These are phyloP conservation scores for Phyllotreta cruciferae DNA, from an alignment of 2,888 invertebrate genomes.

Conservation along the genomic window DNA sequence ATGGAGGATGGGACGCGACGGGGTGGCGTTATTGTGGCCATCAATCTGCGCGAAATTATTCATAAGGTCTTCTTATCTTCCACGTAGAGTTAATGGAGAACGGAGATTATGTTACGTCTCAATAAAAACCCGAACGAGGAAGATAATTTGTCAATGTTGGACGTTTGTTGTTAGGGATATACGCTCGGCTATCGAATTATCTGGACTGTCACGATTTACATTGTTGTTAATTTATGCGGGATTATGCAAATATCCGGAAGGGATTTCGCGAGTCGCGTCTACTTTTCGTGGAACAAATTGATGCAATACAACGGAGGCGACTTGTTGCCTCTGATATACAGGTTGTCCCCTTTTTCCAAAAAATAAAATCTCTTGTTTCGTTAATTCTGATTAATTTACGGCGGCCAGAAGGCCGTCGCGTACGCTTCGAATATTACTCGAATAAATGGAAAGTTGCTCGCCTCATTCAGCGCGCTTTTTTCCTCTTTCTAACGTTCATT, in stretches of 20 bases:
- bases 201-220: conserved; percentile 21
- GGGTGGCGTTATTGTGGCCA: conserved; percentile 54
- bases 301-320: not conserved
- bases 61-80: conserved; percentile 49
- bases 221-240: conserved; percentile 27
- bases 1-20: conserved; percentile 50
- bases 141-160: conserved; percentile 44
- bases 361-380: no score
- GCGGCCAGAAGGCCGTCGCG: conserved; percentile 5
- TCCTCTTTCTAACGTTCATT: conserved; percentile 15
- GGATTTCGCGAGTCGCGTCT: not conserved
- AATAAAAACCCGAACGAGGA: conserved; percentile 41
- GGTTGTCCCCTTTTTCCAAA: no score
- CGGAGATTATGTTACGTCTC: conserved; percentile 43
- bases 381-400: no score
- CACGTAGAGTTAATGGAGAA: conserved; percentile 37
- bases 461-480: conserved; percentile 6
- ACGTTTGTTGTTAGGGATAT: conserved; percentile 16
- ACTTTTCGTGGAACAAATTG: not conserved
- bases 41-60: conserved; percentile 58
- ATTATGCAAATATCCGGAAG: conserved; percentile 16
- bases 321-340: not conserved
- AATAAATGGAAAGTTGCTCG: conserved; percentile 18
- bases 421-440: conserved; percentile 19
- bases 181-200: conserved; percentile 17